Evolutionary conservation across 2,888 invertebrate genomes (phyloP), one percentile per base, ranked within the genome.

Genomic region (Micoletzkya japonica): DNA sequence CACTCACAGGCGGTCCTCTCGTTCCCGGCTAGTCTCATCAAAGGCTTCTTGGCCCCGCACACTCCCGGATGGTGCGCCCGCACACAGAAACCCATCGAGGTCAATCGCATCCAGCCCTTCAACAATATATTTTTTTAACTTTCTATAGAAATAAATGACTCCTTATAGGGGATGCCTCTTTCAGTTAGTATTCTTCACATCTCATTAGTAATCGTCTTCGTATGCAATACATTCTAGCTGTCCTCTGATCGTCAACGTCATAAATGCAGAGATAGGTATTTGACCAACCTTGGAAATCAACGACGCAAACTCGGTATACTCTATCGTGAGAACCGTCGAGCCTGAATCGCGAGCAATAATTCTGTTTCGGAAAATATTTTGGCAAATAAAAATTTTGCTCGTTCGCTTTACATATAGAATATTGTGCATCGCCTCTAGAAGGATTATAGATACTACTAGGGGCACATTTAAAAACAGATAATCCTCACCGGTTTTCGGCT

Each of bases 71-170:
- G 68, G 24, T 37, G 36, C 24, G 68, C 20, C 4, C 68, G 26
- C 24, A 68, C 68, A 44, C 68, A 68, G 49, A 17, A 68, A 30
- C 68, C 68, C n/a, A 68, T 49, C 2, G 57, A 58, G 24, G 57
- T 68, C 0, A 68, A 49, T 32, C 49, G 68, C 6, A 44, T 28
- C 57, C 57, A 68, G n/a, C 68, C 68, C 68, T 68, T 4, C 7
- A 17, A 57, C 17, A 68, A 14, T 44, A 20, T 44, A 20, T 10
- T 44, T 44, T 44, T 44, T 14, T 10, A 14, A 44, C 20, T 44
- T 44, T n/a, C n/a, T n/a, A n/a, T n/a, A n/a, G n/a, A n/a, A n/a
- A n/a, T n/a, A n/a, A n/a, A n/a, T n/a, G n/a, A n/a, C n/a, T n/a
- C n/a, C n/a, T n/a, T n/a, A n/a, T n/a, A n/a, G n/a, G n/a, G n/a